Percentiles rank a stretch among this genome's conserved stretches.
phyloP scores from a whole-genome alignment of 2,888 invertebrate species.

The Homarus gammarus region DNA sequence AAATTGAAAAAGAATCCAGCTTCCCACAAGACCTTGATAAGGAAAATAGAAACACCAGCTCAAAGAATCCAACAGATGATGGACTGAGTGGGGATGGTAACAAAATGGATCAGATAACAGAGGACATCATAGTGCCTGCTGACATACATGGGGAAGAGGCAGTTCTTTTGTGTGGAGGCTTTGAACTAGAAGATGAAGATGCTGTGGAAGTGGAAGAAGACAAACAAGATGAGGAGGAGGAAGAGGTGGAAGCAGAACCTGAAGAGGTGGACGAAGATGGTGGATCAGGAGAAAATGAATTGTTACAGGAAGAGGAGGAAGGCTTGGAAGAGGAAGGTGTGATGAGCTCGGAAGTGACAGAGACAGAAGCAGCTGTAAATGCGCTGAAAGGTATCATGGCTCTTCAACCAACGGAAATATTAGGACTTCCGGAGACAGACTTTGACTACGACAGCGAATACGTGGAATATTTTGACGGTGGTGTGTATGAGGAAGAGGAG shows the following conservation, averaged over 20 bases:
- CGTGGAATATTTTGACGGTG: slow-evolving; percentile 69
- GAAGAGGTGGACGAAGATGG: slow-evolving; percentile 53
- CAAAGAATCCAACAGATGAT: not conserved
- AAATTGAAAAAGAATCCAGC: not conserved
- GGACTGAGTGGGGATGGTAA: not conserved
- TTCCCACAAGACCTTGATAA: not conserved
- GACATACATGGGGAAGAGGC: slow-evolving; percentile 22
- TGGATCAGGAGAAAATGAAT: slow-evolving; percentile 25
- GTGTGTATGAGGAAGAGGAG: slow-evolving; percentile 69
- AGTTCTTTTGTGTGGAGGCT: not conserved
- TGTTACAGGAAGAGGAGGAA: slow-evolving; percentile 39
- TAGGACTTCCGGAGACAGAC: slow-evolving; percentile 62
- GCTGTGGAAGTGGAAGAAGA: slow-evolving; percentile 17
- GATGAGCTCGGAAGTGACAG: slow-evolving; percentile 29
- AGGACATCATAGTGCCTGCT: not conserved
- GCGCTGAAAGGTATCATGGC: slow-evolving; percentile 70
- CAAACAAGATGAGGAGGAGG: slow-evolving; percentile 13
- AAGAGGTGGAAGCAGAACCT: slow-evolving; percentile 24
- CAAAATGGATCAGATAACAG: not conserved
- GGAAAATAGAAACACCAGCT: not conserved
- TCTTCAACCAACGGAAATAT: slow-evolving; percentile 65
- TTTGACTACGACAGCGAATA: slow-evolving; percentile 61
- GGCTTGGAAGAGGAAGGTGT: slow-evolving; percentile 23
- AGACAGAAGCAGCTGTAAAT: slow-evolving; percentile 67
- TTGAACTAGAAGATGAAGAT: slow-evolving; percentile 11